Base-by-base conservation (phyloP, 2,797 vertebrate genomes). In the Cygnus olor region DNA sequence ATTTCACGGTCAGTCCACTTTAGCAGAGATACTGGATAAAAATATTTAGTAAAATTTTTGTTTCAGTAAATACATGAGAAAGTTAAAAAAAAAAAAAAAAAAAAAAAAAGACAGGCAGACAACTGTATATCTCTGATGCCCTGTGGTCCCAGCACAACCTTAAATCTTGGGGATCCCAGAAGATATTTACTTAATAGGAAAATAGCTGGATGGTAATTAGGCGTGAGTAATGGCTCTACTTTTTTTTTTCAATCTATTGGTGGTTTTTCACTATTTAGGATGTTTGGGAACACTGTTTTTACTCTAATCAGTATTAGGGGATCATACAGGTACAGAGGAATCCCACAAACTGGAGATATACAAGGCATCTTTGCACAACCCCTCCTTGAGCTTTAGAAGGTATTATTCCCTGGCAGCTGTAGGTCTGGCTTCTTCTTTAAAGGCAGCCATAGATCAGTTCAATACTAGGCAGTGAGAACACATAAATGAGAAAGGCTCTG, bases 261-360 rank as follows among this genome's bases (percentile, higher is more conserved):
- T 3, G 78, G 44, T 85, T 92, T 80, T 89, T 58, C 27, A 58
- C 11, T 69, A 9, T 80, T 91, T 87, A 95, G 88, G 64, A 81
- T 90, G 34, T 78, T 77, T 0, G 3, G 20, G 84, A 94, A 89
- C 74, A 87, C 78, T 87, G 34, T 80, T 49, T 57, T 40, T 92
- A 68, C 22, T 65, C 15, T 54, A 72, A 94, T 92, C 86, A 85
- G 64, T 94, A 83, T 32, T 51, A 78, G 83, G 84, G 80, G 65
- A 38, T 13, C 4, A 38, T 89, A 61, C 87, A 94, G 72, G 14
- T 83, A 65, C 5, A 45, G 61, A 96, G 76, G 42, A 88, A 89
- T 83, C 45, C 32, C 69, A 82, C 69, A 80, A 78, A 71, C 16
- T 28, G 24, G 49, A 80, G 18, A 73, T 49, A 17, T 66, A 27